Conservation (phyloP, 2,888 invertebrate species). For the Syrphus vitripennis region DNA sequence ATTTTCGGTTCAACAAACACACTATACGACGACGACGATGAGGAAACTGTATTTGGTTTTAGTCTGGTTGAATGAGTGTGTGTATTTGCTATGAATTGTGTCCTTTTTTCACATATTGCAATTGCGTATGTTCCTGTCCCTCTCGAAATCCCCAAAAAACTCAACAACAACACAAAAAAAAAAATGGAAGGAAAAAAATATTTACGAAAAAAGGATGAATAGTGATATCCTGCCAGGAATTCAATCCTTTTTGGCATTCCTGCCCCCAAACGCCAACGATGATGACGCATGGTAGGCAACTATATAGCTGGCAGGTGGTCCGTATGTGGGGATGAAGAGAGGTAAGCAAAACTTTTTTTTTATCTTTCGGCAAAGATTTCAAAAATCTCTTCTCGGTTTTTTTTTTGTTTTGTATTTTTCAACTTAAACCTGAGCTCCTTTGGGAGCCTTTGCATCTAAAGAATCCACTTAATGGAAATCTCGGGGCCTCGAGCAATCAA, state of each 20-base stretch:
- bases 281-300: background rate
- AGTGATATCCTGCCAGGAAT: slow-evolving; percentile 58
- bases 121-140: background rate
- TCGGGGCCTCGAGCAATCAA: slow-evolving; percentile 9
- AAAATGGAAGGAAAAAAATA: background rate
- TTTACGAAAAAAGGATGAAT: slow-evolving; percentile 11
- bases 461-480: slow-evolving; percentile 40
- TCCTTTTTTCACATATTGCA: background rate
- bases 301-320: too few species aligned
- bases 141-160: background rate
- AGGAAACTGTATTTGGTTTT: slow-evolving; percentile 3
- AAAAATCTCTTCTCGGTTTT: slow-evolving; percentile 19
- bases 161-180: background rate
- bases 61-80: background rate
- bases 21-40: background rate
- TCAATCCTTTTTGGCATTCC: slow-evolving; percentile 56
- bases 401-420: slow-evolving; percentile 20
- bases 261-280: background rate
- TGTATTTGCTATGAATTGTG: slow-evolving; percentile 31
- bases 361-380: background rate
- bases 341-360: slow-evolving; percentile 1
- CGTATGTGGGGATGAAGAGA: background rate
- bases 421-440: slow-evolving; percentile 22
- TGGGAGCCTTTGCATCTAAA: slow-evolving; percentile 22
- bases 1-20: slow-evolving; percentile 63